Base-by-base conservation (phyloP, 2,888 invertebrate genomes). In the Melinaea menophilus region DNA sequence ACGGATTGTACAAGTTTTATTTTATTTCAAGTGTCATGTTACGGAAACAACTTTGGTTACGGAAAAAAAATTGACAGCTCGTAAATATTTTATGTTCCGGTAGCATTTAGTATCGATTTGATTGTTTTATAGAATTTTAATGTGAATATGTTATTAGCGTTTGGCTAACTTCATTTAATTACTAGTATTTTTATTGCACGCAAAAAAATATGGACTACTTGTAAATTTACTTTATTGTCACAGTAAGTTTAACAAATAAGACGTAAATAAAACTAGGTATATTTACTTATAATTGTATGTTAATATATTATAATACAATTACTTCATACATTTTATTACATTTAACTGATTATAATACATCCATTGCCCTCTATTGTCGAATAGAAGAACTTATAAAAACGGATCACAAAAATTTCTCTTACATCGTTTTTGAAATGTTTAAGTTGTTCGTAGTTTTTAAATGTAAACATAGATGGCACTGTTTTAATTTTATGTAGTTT, bases 311-410 rank as follows among this genome's bases (percentile, higher is more conserved):
- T 41, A 2, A 9, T 41, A 41, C 7, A 11, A 41, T 11, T 41
- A 22, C 9, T 9, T 1, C 9, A 37, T 1, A 37, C 4, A 37
- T 37, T 0, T 9, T 22, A 22, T 22, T 4, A 22, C 47, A 35
- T 51, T 48, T 31, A 31, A 33, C 46, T 51, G 0, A 22, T 11
- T 2, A 55, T 2, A 22, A 33, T 45, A 12, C 4, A 9, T 35
- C 4, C 12, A 56, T 33, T 59, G 77, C 64, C 79, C 79, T 76
- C 85, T 82, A 58, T 70, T 63, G 70, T 65, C 34, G 68, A 81
- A 66, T 81, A 80, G 81, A 60, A 45, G 1, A 66, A 75, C 62
- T 64, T 51, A 55, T 45, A 59, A 41, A 34, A 41, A 9, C 3
- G 5, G 9, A 9, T 41, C 41, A 1, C 7, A 4, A 37, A 5